Base-by-base conservation (phyloP, 30 jellyfish, hydroid and myxozoan genomes). In the Phacellophora camtschatica region DNA sequence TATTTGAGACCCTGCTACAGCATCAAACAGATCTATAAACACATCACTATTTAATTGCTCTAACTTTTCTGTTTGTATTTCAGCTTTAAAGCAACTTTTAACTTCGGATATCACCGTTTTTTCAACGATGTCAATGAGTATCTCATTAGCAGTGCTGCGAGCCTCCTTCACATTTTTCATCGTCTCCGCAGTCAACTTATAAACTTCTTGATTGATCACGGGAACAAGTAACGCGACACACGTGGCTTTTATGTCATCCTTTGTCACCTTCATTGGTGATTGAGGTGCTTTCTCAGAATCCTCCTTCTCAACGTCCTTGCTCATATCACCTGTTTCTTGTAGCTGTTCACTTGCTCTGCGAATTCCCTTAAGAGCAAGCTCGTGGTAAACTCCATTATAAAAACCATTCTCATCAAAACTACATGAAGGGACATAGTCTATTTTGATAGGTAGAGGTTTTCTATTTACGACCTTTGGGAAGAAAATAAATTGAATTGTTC, bases 361-460 rank as follows among this genome's bases (percentile, higher is more conserved):
- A 30, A 76, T 31, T 20, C 88, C 87, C 31, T 31, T 33, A 75
- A 86, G 19, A 11, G 96, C 92, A 7, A 82, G 63, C 39, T 71
- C 58, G 63, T 90, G 97, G 86, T 90, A 90, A 9, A 27, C 53
- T 5, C 97, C 97, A 46, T 37, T 64, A 82, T 90, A 90, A 13
- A 8, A 12, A 2, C 96, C 97, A 10, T 68, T 45, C 19, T 39
- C 85, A 39, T 83, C 93, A 63, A 90, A 90, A 61, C 97, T 90
- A 48, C 19, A 59, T 4, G 96, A 61, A 56, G 97, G 96, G 16
- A 4, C n/a, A 67, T 57, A 83, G 11, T 48, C 69, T 15, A 48
- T 45, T 10, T n/a, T 31, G 4, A 59, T 22, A 4, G 85, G 66
- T 30, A 90, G 33, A 5, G 93, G 84, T 25, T 67, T 76, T 4